Percentiles rank a stretch among this genome's conserved stretches.
These are phyloP conservation scores for Corythornis madagascariensis DNA, from an alignment of 2,113 vertebrate genomes.

Conservation along the genomic window DNA sequence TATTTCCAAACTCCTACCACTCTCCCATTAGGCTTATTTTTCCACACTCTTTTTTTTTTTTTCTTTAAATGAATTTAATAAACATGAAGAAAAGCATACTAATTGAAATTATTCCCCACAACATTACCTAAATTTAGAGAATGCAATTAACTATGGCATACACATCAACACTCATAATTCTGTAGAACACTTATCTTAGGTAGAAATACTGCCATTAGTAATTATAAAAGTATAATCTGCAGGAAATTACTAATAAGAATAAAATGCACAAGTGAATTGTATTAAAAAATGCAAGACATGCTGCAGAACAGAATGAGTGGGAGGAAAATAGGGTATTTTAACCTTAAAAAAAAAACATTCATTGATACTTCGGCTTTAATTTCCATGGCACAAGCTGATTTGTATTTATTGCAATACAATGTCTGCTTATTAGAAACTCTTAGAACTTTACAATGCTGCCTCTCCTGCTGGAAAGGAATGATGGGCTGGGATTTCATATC, in stretches of 20 bases:
- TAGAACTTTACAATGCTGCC: background rate
- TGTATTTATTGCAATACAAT: background rate
- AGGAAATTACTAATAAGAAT: constrained; percentile 25
- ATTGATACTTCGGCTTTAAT: background rate
- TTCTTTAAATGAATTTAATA: background rate
- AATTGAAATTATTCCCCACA: constrained; percentile 37
- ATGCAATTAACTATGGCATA: constrained; percentile 34
- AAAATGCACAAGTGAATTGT: background rate
- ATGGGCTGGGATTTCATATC: background rate
- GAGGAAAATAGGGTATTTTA: background rate
- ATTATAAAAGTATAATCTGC: constrained; percentile 32
- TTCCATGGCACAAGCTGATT: background rate
- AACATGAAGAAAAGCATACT: background rate
- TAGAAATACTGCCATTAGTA: constrained; percentile 23
- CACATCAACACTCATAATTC: constrained; percentile 7
- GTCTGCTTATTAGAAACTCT: background rate
- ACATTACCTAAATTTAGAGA: constrained; percentile 49
- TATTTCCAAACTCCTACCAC: background rate
- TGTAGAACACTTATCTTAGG: constrained; percentile 11
- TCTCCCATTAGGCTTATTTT: background rate
- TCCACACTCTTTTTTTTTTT: accelerated
- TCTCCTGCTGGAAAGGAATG: background rate
- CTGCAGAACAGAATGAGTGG: background rate
- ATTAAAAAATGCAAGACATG: background rate
- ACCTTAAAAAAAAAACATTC: background rate